Evolutionary conservation across 2,888 invertebrate species (phyloP).

Genomic region (Magallana nippona): DNA sequence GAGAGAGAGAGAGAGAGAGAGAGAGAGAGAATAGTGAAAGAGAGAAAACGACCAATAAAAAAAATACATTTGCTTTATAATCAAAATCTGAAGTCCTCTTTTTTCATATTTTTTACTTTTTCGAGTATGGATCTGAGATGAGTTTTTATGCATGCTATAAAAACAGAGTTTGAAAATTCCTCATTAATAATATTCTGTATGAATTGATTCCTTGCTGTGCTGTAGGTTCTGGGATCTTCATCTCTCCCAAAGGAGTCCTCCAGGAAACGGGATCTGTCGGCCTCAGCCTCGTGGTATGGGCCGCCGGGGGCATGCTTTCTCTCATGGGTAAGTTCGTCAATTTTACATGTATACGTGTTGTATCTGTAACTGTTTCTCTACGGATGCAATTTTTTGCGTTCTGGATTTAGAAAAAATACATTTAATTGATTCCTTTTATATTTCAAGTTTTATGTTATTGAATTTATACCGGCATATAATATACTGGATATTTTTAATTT

Average conservation of each 20-base stretch:
- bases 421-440: too few relatives aligned
- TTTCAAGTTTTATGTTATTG: too few relatives aligned
- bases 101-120: too few relatives aligned
- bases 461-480: too few relatives aligned
- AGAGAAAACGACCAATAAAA: background rate
- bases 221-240: constrained; percentile 62
- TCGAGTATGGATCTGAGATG: too few relatives aligned
- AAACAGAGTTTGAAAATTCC: too few relatives aligned
- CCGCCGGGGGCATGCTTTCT: constrained; percentile 58
- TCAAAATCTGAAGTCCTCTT: too few relatives aligned
- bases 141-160: too few relatives aligned
- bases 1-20: background rate
- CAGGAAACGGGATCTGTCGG: constrained; percentile 58
- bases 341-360: too few relatives aligned
- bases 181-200: too few relatives aligned
- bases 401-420: background rate
- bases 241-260: constrained; percentile 60
- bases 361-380: background rate
- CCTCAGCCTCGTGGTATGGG: constrained; percentile 61
- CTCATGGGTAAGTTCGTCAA: constrained; percentile 53
- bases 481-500: too few relatives aligned
- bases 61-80: too few relatives aligned
- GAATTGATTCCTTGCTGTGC: background rate
- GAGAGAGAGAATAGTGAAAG: constrained; percentile 9
- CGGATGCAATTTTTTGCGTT: background rate